These are phyloP conservation scores for Stegodyphus mimosarum DNA, from an alignment of 1,140 invertebrate species.

Conservation along the genomic window DNA sequence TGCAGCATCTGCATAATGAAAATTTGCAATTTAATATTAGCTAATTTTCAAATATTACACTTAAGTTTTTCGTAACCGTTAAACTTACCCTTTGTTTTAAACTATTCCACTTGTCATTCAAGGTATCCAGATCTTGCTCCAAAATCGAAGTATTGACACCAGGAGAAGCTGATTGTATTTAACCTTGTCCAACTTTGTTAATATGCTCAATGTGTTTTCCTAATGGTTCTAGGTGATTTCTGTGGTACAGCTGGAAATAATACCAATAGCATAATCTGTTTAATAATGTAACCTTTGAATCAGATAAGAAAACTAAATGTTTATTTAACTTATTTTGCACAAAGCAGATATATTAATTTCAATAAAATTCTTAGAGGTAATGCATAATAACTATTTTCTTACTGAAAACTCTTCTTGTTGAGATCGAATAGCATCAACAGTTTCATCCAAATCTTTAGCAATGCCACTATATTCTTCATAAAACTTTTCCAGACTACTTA, in stretches of 20 bases:
- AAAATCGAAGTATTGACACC: slow-evolving; percentile 85
- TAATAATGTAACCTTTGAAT: no score
- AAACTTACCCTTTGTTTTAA: slow-evolving; percentile 83
- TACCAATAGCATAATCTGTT: not conserved
- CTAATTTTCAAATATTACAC: no score
- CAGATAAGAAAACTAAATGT: no score
- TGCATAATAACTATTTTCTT: not conserved
- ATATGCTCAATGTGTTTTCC: slow-evolving; percentile 82
- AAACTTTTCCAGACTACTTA: slow-evolving; percentile 71
- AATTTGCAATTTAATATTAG: no score
- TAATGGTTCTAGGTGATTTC: slow-evolving; percentile 80
- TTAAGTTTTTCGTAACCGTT: no score
- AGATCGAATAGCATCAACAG: slow-evolving; percentile 82
- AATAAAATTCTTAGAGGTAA: not conserved
- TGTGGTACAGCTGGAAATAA: slow-evolving; percentile 57
- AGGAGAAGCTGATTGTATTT: slow-evolving; percentile 87
- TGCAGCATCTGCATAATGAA: no score
- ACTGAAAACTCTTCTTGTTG: slow-evolving; percentile 80
- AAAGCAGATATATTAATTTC: no score
- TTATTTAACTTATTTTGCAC: no score
- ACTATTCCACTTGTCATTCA: slow-evolving; percentile 93
- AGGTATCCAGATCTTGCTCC: slow-evolving; percentile 88
- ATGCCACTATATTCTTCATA: slow-evolving; percentile 81
- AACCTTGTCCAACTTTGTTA: slow-evolving; percentile 82
- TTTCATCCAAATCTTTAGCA: slow-evolving; percentile 82